Evolutionary conservation across 2,113 vertebrate genomes (phyloP).

Genomic region (Excalfactoria chinensis): DNA sequence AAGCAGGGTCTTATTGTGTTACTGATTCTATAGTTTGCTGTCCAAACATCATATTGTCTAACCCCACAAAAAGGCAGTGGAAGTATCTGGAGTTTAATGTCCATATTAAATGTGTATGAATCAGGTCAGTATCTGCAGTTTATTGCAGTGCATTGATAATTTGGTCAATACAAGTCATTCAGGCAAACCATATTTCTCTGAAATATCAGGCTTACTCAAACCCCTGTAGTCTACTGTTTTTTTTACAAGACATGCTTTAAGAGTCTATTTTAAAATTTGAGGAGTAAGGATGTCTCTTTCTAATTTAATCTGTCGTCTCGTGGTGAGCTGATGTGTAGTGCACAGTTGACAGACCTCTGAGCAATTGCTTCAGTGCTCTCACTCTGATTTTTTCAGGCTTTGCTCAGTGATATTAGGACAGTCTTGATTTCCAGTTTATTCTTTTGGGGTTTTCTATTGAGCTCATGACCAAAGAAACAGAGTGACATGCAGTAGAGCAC

Average conservation of each 20-base stretch:
- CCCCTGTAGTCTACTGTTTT: not conserved
- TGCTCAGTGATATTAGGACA: not conserved
- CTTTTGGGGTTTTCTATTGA: constrained; percentile 19
- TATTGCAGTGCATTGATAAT: not conserved
- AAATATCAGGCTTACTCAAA: not conserved
- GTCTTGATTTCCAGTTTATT: constrained; percentile 21
- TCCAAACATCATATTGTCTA: not conserved
- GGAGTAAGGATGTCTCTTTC: not conserved
- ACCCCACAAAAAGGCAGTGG: too few species aligned
- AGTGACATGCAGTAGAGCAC: not conserved
- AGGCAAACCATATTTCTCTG: not conserved
- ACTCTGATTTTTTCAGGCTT: not conserved
- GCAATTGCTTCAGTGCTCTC: not conserved
- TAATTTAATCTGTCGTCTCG: not conserved
- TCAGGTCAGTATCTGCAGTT: not conserved
- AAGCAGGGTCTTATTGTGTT: not conserved
- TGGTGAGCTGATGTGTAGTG: not conserved
- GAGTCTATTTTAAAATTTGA: constrained; percentile 24
- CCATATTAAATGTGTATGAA: not conserved
- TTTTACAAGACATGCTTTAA: not conserved
- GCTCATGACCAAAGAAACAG: constrained; percentile 9
- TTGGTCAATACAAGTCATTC: not conserved
- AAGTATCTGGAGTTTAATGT: not conserved
- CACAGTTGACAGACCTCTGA: not conserved
- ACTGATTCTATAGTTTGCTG: not conserved